Base-by-base conservation (phyloP, 2,888 invertebrate genomes). In the Miltochrista miniata region DNA sequence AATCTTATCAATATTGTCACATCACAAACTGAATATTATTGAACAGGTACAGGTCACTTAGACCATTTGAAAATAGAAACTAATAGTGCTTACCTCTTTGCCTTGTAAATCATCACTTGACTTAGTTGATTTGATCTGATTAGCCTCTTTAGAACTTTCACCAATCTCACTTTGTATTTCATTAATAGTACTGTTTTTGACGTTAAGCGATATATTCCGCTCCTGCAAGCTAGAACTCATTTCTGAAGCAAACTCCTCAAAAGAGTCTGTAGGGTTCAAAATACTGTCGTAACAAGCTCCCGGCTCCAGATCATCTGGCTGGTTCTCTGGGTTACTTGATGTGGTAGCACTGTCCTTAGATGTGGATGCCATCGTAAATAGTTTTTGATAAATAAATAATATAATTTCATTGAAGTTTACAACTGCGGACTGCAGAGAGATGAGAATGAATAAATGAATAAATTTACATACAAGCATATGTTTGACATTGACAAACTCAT, bases 231-330 rank as follows among this genome's bases (percentile, higher is more conserved):
- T 93, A 9, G 93, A 93, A 70, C 92, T 93, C 93, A 95, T 93
- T 74, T 94, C 93, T 9, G 88, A 87, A 38, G 94, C 94, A 67
- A 95, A 94, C 65, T 95, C 95, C 62, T 95, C 95, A 67, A 94
- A 94, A 14, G 94, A 93, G 79, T 95, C 95, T 7, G 95, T 94
- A 1, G 95, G 94, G 45, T 96, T 93, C 36, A 96, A 85, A 79
- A 95, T 93, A 68, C 94, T 94, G 76, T 95, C 96, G 3, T 77
- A 72, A 60, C 90, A 91, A 30, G 90, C 90, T 4, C 91, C 91
- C 8, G 91, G 91, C 65, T 88, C 90, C 15, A 90, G 61, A 30
- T 84, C 85, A 58, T 78, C 76, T 10, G 81, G 59, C 9, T 74
- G 74, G 50, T 72, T 77, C 34, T 77, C 80, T 12, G 73, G 66